A percentile compares a stretch with the other conserved stretches of the same genome.
phyloP scores from a whole-genome alignment of 2,888 invertebrate species.

The Adelognathus sp. region DNA sequence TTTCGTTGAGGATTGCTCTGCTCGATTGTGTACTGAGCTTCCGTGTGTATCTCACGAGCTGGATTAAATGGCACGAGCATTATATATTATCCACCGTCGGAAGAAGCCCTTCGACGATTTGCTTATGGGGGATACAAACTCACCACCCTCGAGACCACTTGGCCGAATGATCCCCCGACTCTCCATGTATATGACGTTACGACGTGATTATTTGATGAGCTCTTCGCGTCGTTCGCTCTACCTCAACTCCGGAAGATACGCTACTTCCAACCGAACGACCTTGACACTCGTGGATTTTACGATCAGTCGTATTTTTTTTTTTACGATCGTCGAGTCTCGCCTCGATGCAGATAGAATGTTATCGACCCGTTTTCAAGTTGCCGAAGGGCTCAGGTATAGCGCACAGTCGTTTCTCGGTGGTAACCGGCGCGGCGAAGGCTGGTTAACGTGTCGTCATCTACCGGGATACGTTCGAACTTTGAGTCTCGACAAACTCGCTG shows the following conservation, averaged over 20 bases:
- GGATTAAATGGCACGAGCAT: slow-evolving; percentile 45
- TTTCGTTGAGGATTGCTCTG: slow-evolving; percentile 35
- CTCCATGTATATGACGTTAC: slow-evolving; percentile 2
- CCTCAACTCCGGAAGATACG: background rate
- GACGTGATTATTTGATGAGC: slow-evolving; percentile 30
- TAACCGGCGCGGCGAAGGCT: slow-evolving; percentile 39
- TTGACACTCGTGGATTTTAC: background rate
- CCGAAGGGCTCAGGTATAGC: slow-evolving; percentile 18
- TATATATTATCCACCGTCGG: background rate
- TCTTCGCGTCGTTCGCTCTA: background rate
- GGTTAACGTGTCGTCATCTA: slow-evolving; percentile 73
- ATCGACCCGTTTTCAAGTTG: slow-evolving; percentile 19
- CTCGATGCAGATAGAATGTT: background rate
- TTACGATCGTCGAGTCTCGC: background rate
- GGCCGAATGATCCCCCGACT: background rate
- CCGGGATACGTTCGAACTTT: slow-evolving; percentile 63
- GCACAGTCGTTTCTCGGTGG: background rate
- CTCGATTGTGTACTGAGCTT: background rate
- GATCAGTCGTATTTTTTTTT: slow-evolving; percentile 1
- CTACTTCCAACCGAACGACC: background rate
- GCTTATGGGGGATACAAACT: slow-evolving; percentile 21
- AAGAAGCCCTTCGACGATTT: slow-evolving; percentile 35
- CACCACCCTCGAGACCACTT: slow-evolving; percentile 14
- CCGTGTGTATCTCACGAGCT: background rate
- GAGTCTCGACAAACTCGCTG: too few species aligned